Evolutionary conservation across 2,113 vertebrate genomes (phyloP).

Genomic region (Sclerurus mexicanus): DNA sequence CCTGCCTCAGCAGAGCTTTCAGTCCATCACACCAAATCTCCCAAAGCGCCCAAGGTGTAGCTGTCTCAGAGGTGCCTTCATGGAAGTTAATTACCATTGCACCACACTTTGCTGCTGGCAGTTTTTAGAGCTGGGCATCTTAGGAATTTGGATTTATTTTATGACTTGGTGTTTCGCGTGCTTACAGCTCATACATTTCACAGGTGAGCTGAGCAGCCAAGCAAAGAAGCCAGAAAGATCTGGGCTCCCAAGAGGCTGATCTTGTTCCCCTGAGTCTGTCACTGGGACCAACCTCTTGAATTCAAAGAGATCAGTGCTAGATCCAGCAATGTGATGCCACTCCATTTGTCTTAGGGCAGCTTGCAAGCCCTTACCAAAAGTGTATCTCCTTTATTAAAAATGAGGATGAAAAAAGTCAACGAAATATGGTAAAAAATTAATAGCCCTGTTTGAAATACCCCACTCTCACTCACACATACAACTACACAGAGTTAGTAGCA

Average conservation of each 20-base stretch:
- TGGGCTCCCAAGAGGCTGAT: not conserved
- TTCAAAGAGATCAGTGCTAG: not conserved
- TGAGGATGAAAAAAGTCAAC: not conserved
- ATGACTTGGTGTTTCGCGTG: not conserved
- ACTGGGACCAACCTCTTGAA: not conserved
- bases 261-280: not conserved
- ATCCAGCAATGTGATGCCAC: not conserved
- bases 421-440: constrained; percentile 8
- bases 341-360: not conserved
- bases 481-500: not conserved
- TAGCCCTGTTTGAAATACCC: not conserved
- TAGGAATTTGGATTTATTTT: not conserved
- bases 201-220: not conserved
- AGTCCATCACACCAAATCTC: not conserved
- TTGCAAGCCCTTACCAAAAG: not conserved
- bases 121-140: not conserved
- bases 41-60: fast-evolving
- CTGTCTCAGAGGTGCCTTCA: not conserved
- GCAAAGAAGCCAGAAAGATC: not conserved
- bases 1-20: not conserved
- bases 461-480: not conserved
- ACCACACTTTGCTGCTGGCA: not conserved
- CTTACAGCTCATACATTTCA: not conserved
- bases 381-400: not conserved
- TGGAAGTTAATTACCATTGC: not conserved